These are phyloP conservation scores for Anastatus disparis DNA, from an alignment of 1,140 invertebrate genomes.

Conservation along the genomic window DNA sequence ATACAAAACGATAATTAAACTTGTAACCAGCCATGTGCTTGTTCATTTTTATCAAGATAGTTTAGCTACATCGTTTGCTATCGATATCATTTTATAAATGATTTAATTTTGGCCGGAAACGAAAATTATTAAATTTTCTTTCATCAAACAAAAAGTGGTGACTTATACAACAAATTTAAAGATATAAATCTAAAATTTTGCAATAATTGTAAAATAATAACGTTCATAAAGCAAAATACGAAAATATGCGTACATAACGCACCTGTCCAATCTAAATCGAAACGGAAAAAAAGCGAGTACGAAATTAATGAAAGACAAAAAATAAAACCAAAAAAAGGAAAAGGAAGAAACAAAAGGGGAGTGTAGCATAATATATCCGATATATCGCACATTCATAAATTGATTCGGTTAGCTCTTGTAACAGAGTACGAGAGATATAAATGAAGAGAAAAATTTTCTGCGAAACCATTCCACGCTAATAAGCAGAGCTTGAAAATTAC, in stretches of 20 bases:
- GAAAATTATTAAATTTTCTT: too few species aligned
- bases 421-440: not conserved
- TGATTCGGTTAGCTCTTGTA: conserved; percentile 8
- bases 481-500: conserved; percentile 29
- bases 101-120: too few species aligned
- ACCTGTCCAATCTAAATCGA: not conserved
- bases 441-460: conserved; percentile 8
- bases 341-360: not conserved
- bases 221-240: not conserved
- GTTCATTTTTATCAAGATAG: too few species aligned
- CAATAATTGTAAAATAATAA: not conserved
- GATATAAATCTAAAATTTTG: too few species aligned
- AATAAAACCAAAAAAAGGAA: not conserved
- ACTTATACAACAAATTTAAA: too few species aligned
- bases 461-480: conserved; percentile 22
- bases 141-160: too few species aligned
- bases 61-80: too few species aligned
- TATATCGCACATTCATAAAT: conserved; percentile 25
- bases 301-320: not conserved
- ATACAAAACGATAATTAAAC: too few species aligned
- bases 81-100: too few species aligned
- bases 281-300: not conserved
- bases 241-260: not conserved
- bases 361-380: not conserved
- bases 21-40: too few species aligned